Conservation (phyloP, 2,797 vertebrate species). For the Phaenicophaeus curvirostris region DNA sequence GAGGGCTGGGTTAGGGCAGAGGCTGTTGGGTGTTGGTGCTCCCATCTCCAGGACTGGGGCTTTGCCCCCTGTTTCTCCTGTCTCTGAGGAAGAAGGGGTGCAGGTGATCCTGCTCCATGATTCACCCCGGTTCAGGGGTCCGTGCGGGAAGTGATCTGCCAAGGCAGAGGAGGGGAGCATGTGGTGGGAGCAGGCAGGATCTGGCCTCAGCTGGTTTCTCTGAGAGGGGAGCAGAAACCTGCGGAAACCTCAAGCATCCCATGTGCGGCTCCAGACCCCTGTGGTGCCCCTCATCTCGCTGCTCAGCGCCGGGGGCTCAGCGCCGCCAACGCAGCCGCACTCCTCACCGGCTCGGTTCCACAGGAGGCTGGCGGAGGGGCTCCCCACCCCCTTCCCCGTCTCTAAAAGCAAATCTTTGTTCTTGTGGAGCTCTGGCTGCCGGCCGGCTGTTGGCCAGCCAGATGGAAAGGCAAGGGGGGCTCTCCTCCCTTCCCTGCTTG, state of each 20-base stretch:
- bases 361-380: no score
- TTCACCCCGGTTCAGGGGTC: rapidly evolving
- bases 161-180: not conserved
- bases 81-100: not conserved
- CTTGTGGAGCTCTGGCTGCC: slow-evolving; percentile 53
- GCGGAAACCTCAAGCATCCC: not conserved
- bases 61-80: not conserved
- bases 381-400: slow-evolving; percentile 3
- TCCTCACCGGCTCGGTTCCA: not conserved
- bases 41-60: not conserved
- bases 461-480: slow-evolving; percentile 57
- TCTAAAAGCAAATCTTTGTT: slow-evolving; percentile 69
- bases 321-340: not conserved
- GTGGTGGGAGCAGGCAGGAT: not conserved
- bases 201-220: not conserved
- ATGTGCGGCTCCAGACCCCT: not conserved
- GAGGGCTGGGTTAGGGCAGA: not conserved
- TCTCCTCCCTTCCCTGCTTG: slow-evolving; percentile 30
- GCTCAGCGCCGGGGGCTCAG: not conserved
- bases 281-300: not conserved
- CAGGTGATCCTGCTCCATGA: not conserved
- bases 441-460: slow-evolving; percentile 52
- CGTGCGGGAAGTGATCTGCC: not conserved
- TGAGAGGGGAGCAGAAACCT: not conserved
- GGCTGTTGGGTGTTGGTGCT: not conserved